Evolutionary conservation across 2,888 invertebrate species (phyloP).

Genomic region (Xanthia icteritia): DNA sequence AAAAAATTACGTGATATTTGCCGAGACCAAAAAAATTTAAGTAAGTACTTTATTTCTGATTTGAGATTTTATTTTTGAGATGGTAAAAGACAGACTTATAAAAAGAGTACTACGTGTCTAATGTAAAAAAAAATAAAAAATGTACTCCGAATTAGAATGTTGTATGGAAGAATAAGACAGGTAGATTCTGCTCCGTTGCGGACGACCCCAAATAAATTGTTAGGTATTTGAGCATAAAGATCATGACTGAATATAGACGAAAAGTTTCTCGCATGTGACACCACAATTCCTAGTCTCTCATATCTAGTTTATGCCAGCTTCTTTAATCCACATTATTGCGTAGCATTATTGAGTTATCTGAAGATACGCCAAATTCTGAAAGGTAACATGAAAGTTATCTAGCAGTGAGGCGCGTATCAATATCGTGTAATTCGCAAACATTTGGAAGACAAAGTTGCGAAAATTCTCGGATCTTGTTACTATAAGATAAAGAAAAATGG

Average conservation of each 20-base stretch:
- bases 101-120: too few species aligned
- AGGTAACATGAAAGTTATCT: slow-evolving; percentile 37
- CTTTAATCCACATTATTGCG: not conserved
- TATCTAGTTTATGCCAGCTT: slow-evolving; percentile 8
- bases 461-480: slow-evolving; percentile 33
- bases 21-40: too few species aligned
- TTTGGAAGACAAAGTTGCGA: slow-evolving; percentile 39
- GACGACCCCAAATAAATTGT: not conserved
- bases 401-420: slow-evolving; percentile 13
- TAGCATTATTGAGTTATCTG: slow-evolving; percentile 14
- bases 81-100: too few species aligned
- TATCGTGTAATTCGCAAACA: slow-evolving; percentile 31
- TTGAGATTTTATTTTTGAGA: too few species aligned
- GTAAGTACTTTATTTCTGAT: too few species aligned
- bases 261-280: not conserved
- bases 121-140: too few species aligned
- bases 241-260: not conserved
- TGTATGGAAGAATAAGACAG: not conserved
- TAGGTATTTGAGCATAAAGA: not conserved
- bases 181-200: too few species aligned
- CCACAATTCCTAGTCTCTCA: not conserved
- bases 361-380: slow-evolving; percentile 35
- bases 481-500: slow-evolving; percentile 40
- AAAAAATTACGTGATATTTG: too few species aligned
- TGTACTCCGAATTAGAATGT: too few species aligned